Evolutionary conservation across 2,888 invertebrate genomes (phyloP), one percentile per base, ranked within the genome.

Genomic region (Antheraea assamensis): DNA sequence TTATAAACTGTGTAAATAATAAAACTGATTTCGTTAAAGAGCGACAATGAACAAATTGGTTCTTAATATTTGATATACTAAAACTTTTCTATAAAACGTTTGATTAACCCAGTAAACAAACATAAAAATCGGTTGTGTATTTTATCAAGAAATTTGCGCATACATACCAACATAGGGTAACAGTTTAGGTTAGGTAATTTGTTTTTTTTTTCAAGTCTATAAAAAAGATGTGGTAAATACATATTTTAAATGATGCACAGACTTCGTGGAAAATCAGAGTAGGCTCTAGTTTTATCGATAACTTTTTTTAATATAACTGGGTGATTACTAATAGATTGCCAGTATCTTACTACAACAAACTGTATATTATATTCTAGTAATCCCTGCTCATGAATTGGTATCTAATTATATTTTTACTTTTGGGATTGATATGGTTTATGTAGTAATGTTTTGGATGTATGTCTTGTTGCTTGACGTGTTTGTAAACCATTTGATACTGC

Each of bases 401-500:
- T 13, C 13, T 13, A n/a, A 58, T 58, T 58, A 58, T 24, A 24
- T 58, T 21, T 52, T 52, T 52, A 21, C 52, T 17, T 52, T 52
- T 13, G 52, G 10, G 8, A 58, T 24, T 24, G 58, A 24, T 24
- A n/a, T n/a, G 19, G 2, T 68, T 68, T 35, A 68, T 35, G 68
- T 68, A n/a, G 35, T 68, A 68, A 35, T 68, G 68, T 68, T 66
- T 66, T 66, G 66, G 17, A 35, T 68, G 35, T 64, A 8, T 68
- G 68, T 68, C 10, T 68, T n/a, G 68, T 68, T 68, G 68, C 68
- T 68, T 68, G 35, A 35, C n/a, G n/a, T 68, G 68, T 68, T n/a
- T n/a, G n/a, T 35, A 68, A 68, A 68, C 19, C 66, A 30, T 66
- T 31, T n/a, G 35, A 21, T 35, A 19, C 35, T 35, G 68, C 35